Evolutionary conservation across 2,797 vertebrate genomes (phyloP).

Genomic region (Channallabes apus): DNA sequence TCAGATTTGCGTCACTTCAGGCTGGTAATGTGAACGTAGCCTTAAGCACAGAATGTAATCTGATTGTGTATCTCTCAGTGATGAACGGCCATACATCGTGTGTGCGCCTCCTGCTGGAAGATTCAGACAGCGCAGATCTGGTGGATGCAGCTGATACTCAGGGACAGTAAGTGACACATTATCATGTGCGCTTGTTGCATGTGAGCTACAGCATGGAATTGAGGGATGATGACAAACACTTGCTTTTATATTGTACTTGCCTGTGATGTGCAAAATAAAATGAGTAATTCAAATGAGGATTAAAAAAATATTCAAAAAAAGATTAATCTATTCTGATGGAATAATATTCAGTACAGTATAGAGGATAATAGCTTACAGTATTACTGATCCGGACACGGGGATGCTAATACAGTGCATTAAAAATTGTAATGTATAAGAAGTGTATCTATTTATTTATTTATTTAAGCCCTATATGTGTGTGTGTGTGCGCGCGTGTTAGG

Average conservation of each 20-base stretch:
- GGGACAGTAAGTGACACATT: slow-evolving; percentile 87
- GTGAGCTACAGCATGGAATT: not conserved
- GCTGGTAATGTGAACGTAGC: too few relatives aligned
- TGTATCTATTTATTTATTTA: not conserved
- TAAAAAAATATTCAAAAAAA: not conserved
- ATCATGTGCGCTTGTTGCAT: not conserved
- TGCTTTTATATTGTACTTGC: not conserved
- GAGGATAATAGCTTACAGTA: too few relatives aligned
- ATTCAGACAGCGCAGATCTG: slow-evolving; percentile 80
- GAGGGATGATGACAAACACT: not conserved
- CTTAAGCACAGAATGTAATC: too few relatives aligned
- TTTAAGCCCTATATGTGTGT: not conserved
- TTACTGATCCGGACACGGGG: not conserved
- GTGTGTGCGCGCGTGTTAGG: slow-evolving; percentile 65
- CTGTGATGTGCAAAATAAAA: not conserved
- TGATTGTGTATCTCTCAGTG: slow-evolving; percentile 67
- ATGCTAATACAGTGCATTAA: too few relatives aligned
- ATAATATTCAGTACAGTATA: not conserved
- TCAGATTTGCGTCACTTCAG: too few relatives aligned
- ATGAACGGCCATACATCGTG: slow-evolving; percentile 95
- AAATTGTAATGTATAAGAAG: not conserved
- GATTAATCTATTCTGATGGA: not conserved
- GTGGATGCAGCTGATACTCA: slow-evolving; percentile 86
- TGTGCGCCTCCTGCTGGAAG: slow-evolving; percentile 89
- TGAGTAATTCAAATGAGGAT: too few relatives aligned